Percentiles rank a stretch among this genome's conserved stretches.
These are phyloP conservation scores for Cephalophus harveyi DNA, from an alignment of 2,113 vertebrate species.

Conservation along the genomic window DNA sequence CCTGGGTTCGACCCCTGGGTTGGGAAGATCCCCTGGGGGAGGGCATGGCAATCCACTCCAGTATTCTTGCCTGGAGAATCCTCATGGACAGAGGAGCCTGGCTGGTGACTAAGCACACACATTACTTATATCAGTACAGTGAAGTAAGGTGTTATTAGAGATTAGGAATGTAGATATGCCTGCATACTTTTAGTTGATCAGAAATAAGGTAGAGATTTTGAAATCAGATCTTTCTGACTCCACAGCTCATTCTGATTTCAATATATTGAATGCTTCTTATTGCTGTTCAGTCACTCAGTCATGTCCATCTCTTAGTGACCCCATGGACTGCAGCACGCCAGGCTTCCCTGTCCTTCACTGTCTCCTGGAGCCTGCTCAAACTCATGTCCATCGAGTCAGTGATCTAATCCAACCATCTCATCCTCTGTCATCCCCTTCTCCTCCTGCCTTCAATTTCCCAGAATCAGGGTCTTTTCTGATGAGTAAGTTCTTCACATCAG, in stretches of 20 bases:
- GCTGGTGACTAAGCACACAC: neutral
- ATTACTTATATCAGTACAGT: neutral
- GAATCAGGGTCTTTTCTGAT: neutral
- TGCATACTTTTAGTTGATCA: neutral
- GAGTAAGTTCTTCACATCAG: neutral
- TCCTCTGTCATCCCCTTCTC: neutral
- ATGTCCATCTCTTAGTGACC: neutral
- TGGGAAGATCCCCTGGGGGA: neutral
- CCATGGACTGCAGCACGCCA: neutral
- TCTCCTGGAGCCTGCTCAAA: neutral
- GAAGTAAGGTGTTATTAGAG: neutral
- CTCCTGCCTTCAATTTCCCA: neutral
- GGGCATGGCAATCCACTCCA: neutral
- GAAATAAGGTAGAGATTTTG: neutral
- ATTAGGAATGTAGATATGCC: neutral
- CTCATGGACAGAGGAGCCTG: neutral
- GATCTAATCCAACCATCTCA: neutral
- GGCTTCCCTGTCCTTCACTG: neutral
- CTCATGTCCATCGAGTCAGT: fast-evolving
- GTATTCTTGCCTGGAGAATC: neutral
- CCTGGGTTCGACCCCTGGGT: fast-evolving
- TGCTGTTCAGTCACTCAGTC: neutral
- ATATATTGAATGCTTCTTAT: neutral
- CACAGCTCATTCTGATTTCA: neutral
- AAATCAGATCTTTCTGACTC: neutral